Evolutionary conservation across 2,797 vertebrate genomes (phyloP).

Genomic region (Sylvilagus floridanus): DNA sequence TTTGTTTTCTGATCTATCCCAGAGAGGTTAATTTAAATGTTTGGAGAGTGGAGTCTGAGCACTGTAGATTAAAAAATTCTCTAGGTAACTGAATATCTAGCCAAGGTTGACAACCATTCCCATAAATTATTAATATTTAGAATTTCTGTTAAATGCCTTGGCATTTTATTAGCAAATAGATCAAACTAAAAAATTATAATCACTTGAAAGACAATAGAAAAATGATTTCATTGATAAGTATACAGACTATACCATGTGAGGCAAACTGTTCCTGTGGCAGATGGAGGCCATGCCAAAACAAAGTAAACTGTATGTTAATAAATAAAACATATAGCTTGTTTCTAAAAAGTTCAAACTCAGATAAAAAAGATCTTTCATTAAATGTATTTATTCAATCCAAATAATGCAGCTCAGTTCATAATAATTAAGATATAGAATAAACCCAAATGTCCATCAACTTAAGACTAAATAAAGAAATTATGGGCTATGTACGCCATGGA

Average conservation of each 20-base stretch:
- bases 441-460: too few species aligned
- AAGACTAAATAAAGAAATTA: too few species aligned
- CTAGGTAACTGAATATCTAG: background rate
- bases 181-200: conserved; percentile 1
- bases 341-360: background rate
- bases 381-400: background rate
- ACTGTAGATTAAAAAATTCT: background rate
- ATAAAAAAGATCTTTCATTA: background rate
- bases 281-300: background rate
- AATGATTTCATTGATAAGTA: background rate
- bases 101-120: background rate
- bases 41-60: background rate
- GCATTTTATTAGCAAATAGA: background rate
- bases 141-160: background rate
- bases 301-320: background rate
- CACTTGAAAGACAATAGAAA: background rate
- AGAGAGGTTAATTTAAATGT: background rate
- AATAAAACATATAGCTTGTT: background rate
- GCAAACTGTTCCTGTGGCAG: background rate
- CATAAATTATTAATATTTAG: background rate
- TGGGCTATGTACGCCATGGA: too few species aligned
- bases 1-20: background rate
- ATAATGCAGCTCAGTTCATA: background rate
- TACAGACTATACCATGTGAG: background rate
- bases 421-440: too few species aligned